phyloP scores from a whole-genome alignment of 2,797 vertebrate species.

The Neoniphon sammara region DNA sequence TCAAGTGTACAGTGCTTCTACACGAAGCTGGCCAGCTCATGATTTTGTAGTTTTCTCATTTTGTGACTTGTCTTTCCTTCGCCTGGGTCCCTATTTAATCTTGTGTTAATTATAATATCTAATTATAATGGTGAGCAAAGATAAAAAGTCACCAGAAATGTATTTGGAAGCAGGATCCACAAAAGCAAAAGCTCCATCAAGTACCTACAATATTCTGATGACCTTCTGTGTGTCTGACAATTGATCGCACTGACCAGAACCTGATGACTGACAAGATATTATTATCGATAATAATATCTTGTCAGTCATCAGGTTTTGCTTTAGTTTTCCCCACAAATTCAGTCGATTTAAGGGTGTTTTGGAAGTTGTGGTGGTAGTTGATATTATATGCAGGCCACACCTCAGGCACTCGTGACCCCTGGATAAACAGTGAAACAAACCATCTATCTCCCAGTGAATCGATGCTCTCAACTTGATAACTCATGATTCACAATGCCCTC shows the following conservation, averaged over 20 bases:
- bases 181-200: conserved; percentile 18
- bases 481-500: conserved; percentile 26
- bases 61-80: neutral
- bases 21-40: conserved; percentile 49
- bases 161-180: neutral
- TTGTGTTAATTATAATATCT: conserved; percentile 46
- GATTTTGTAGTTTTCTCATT: neutral
- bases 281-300: no score
- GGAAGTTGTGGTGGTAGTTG: no score
- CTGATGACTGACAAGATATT: no score
- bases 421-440: conserved; percentile 1
- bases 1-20: conserved; percentile 45
- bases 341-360: no score
- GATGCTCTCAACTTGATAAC: conserved; percentile 19
- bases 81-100: conserved; percentile 31
- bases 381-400: neutral
- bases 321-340: no score
- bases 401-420: neutral
- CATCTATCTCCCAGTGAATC: conserved; percentile 32
- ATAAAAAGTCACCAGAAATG: conserved; percentile 10
- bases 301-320: no score
- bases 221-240: no score
- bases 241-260: no score
- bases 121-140: conserved; percentile 40
- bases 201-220: no score